phyloP scores from a whole-genome alignment of 2,797 vertebrate genomes.

The Peromyscus melanophrys region DNA sequence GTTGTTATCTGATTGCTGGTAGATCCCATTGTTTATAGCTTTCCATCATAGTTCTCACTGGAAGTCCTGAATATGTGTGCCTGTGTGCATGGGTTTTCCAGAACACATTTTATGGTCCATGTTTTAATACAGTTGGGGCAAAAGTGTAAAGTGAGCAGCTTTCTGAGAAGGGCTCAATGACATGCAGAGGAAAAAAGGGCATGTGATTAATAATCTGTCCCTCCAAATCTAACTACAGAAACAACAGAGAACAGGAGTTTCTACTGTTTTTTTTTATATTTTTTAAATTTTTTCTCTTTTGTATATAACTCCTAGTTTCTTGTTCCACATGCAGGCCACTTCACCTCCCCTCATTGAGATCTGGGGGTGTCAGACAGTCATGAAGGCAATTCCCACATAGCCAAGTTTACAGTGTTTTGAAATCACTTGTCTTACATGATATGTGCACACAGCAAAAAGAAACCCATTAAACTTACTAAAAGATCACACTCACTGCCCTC shows the following conservation, averaged over 20 bases:
- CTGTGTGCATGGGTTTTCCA: background rate
- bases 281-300: constrained; percentile 19
- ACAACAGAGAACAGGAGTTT: constrained; percentile 16
- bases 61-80: constrained; percentile 47
- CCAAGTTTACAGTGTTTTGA: constrained; percentile 58
- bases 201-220: background rate
- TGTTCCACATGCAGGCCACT: background rate
- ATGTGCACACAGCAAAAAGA: constrained; percentile 50
- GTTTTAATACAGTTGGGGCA: constrained; percentile 47
- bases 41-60: constrained; percentile 69
- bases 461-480: constrained; percentile 80
- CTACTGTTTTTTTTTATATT: background rate
- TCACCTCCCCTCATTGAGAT: background rate
- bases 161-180: constrained; percentile 29
- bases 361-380: constrained; percentile 1
- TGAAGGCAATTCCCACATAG: background rate
- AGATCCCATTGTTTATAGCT: constrained; percentile 89
- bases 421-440: constrained; percentile 62
- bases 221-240: constrained; percentile 32
- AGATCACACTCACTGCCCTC: constrained; percentile 67
- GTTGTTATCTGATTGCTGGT: constrained; percentile 74
- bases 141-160: constrained; percentile 48
- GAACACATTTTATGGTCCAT: constrained; percentile 32
- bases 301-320: background rate
- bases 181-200: background rate